These are phyloP conservation scores for Acropora tenuis DNA, from an alignment of 64 coral and sea anemone species.

Conservation along the genomic window DNA sequence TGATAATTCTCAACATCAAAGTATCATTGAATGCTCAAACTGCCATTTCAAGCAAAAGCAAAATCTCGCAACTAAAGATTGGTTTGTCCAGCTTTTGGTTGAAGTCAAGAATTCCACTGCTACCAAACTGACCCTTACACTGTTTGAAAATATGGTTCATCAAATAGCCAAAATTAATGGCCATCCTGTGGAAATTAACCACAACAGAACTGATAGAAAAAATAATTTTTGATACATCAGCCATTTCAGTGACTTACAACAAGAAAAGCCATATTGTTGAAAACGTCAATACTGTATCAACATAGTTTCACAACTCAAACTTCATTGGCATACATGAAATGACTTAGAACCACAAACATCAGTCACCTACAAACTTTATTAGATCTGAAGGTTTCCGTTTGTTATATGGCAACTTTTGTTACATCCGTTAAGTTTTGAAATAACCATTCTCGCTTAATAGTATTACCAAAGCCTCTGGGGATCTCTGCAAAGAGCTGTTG, in stretches of 20 bases:
- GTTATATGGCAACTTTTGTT: not conserved
- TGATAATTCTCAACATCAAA: not conserved
- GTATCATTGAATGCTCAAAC: conserved; percentile 23
- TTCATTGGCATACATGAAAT: not conserved
- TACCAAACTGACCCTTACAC: not conserved
- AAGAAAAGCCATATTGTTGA: not conserved
- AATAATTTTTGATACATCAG: conserved; percentile 5
- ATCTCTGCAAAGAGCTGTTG: not conserved
- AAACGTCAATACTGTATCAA: not conserved
- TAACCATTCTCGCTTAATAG: not conserved
- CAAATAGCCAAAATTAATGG: not conserved
- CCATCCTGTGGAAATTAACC: not conserved
- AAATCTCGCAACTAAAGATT: not conserved
- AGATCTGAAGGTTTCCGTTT: not conserved
- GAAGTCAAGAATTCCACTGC: not conserved
- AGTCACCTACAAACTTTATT: not conserved
- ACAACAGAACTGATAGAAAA: not conserved
- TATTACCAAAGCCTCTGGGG: not conserved
- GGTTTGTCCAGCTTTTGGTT: conserved; percentile 30
- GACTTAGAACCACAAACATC: not conserved
- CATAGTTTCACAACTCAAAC: not conserved
- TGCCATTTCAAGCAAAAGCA: conserved; percentile 35
- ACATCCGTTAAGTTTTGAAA: not conserved
- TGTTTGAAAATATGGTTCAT: not conserved
- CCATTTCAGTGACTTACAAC: not conserved